Conservation (phyloP, 2,888 invertebrate genomes). For the Heterodera filipjevi region DNA sequence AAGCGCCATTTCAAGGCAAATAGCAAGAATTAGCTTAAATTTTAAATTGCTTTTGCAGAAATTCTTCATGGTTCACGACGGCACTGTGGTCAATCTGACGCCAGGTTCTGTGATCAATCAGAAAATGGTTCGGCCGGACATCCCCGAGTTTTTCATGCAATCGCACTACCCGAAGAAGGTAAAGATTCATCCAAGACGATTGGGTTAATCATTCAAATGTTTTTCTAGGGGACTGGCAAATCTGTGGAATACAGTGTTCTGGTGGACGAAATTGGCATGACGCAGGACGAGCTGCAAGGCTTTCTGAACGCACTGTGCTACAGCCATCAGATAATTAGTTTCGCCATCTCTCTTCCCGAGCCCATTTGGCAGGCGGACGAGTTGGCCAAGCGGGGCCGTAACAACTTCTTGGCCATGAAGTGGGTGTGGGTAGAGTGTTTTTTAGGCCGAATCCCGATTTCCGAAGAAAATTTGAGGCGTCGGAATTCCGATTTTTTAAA, state of each 20-base stretch:
- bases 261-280: constrained; percentile 39
- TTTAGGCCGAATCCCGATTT: no score
- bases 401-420: constrained; percentile 38
- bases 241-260: constrained; percentile 43
- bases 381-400: constrained; percentile 43
- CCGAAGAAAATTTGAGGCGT: no score
- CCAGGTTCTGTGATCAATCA: constrained; percentile 48
- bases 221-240: constrained; percentile 41
- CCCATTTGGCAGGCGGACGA: constrained; percentile 45
- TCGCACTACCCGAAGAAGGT: constrained; percentile 45
- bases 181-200: no score
- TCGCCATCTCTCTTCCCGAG: constrained; percentile 39
- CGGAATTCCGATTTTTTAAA: no score
- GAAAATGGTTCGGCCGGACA: constrained; percentile 40
- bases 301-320: constrained; percentile 39
- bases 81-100: constrained; percentile 38
- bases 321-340: constrained; percentile 41
- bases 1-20: constrained; percentile 49
- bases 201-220: constrained; percentile 16
- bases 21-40: background rate
- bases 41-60: constrained; percentile 26
- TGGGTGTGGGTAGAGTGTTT: no score
- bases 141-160: constrained; percentile 50
- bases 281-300: constrained; percentile 40
- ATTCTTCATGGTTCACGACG: constrained; percentile 39